Evolutionary conservation across 2,888 invertebrate genomes (phyloP).

Genomic region (Capitulum mitella): DNA sequence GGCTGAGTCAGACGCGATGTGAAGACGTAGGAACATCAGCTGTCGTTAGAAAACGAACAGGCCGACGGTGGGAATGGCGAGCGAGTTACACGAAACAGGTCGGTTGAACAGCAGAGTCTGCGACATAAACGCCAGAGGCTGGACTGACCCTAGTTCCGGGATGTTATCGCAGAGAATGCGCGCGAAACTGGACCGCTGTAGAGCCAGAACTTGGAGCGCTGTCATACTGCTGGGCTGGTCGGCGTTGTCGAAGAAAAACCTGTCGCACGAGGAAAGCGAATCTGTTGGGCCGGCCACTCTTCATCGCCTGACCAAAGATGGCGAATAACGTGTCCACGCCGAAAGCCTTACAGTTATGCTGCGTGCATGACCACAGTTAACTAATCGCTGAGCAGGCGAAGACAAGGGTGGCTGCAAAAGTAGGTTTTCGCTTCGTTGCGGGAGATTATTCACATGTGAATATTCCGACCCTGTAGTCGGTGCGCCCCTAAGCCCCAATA

Average conservation of each 20-base stretch:
- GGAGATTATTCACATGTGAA: background rate
- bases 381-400: no score
- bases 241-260: constrained; percentile 62
- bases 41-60: no score
- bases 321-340: no score
- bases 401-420: background rate
- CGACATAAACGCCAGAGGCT: constrained; percentile 43
- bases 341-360: no score
- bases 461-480: no score
- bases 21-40: no score
- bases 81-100: background rate
- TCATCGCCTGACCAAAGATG: no score
- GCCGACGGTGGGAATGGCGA: background rate
- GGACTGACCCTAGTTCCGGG: constrained; percentile 54
- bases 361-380: no score
- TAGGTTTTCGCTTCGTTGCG: background rate
- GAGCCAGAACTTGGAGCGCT: constrained; percentile 53
- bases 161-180: constrained; percentile 65
- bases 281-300: no score
- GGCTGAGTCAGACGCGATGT: no score
- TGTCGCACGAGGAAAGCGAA: constrained; percentile 51
- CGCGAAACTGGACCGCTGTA: constrained; percentile 56
- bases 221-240: constrained; percentile 46
- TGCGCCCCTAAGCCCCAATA: background rate
- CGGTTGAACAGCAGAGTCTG: constrained; percentile 24